Evolutionary conservation across 2,888 invertebrate genomes (phyloP).

Genomic region (Nymphalis c-album): DNA sequence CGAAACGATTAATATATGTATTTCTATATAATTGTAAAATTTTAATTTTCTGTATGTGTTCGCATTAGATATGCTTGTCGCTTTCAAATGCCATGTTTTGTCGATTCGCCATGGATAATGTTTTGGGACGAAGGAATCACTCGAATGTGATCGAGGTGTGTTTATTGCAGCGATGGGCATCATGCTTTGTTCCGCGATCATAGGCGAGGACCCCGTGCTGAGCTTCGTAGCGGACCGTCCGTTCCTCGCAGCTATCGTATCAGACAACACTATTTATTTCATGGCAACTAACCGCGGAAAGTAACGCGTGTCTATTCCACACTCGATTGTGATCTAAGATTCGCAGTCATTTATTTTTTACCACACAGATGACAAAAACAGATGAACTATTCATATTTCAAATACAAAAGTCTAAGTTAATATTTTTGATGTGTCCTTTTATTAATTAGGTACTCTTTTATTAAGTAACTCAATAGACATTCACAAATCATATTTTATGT

Average conservation of each 20-base stretch:
- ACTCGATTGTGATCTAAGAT: background rate
- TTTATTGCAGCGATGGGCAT: constrained; percentile 60
- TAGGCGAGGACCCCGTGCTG: constrained; percentile 48
- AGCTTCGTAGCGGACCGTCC: constrained; percentile 61
- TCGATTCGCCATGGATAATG: constrained; percentile 6
- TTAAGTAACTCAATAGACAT: too few species aligned
- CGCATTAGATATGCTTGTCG: constrained; percentile 12
- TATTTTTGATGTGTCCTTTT: too few species aligned
- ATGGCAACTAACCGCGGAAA: constrained; percentile 50
- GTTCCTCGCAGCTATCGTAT: constrained; percentile 55
- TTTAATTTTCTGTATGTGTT: background rate
- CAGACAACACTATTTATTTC: constrained; percentile 53
- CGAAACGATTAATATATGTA: background rate
- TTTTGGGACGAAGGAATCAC: background rate
- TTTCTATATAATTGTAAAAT: background rate
- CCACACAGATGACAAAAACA: constrained; percentile 1
- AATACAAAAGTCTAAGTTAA: too few species aligned
- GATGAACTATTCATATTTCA: too few species aligned
- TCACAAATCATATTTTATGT: too few species aligned
- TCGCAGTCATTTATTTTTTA: background rate
- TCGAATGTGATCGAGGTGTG: constrained; percentile 27
- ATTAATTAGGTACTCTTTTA: too few species aligned
- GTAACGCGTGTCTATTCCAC: background rate
- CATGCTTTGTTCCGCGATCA: constrained; percentile 49
- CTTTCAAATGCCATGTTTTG: constrained; percentile 19